phyloP scores from a whole-genome alignment of 2,888 invertebrate genomes.

The Toxonevra muliebris region DNA sequence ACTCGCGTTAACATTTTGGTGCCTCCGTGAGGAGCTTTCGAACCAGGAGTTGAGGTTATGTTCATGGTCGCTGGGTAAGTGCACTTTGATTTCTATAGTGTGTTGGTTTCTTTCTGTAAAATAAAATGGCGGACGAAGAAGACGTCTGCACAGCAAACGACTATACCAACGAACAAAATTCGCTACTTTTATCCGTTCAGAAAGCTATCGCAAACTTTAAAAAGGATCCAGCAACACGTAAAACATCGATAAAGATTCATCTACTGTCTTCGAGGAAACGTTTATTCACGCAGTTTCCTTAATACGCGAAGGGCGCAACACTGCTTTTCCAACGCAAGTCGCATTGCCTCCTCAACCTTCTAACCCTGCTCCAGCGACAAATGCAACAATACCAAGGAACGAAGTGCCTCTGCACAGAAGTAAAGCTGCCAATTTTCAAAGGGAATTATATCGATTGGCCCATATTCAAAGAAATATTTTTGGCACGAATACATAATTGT shows the following conservation, averaged over 20 bases:
- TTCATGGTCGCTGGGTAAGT: too few species aligned
- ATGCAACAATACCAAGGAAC: too few species aligned
- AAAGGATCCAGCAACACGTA: not conserved
- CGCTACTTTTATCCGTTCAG: not conserved
- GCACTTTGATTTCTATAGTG: too few species aligned
- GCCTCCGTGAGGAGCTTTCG: too few species aligned
- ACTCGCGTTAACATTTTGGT: too few species aligned
- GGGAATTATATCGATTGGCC: not conserved
- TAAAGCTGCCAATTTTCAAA: not conserved
- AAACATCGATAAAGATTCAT: not conserved
- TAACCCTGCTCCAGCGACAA: too few species aligned
- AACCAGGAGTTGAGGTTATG: too few species aligned
- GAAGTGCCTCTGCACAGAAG: not conserved
- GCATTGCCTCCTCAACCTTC: too few species aligned
- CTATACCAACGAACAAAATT: slow-evolving; percentile 4
- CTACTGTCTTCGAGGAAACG: not conserved
- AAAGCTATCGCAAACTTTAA: not conserved
- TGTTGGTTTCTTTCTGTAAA: too few species aligned
- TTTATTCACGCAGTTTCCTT: not conserved
- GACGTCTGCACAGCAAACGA: too few species aligned
- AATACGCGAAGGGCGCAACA: not conserved
- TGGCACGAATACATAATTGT: not conserved
- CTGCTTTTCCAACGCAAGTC: too few species aligned
- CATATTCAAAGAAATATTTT: not conserved
- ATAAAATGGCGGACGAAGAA: too few species aligned